Evolutionary conservation across 2,888 invertebrate genomes (phyloP).

Genomic region (Drosophila atroscutellata): DNA sequence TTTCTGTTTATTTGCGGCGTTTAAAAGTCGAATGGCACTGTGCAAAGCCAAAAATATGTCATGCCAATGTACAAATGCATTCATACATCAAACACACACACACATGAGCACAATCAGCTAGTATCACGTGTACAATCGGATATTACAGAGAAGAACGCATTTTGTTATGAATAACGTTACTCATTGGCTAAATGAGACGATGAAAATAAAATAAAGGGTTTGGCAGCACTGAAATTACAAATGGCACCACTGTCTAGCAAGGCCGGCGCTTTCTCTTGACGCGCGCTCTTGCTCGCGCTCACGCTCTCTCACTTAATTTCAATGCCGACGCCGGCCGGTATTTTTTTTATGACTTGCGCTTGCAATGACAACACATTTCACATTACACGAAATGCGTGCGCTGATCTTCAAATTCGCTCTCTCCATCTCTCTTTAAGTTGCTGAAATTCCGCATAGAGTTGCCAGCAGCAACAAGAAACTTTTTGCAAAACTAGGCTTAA

Average conservation of each 20-base stretch:
- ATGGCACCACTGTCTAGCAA: constrained; percentile 42
- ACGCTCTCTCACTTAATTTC: constrained; percentile 24
- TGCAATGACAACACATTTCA: constrained; percentile 37
- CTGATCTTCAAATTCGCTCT: constrained; percentile 38
- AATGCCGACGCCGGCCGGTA: constrained; percentile 66
- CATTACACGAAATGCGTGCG: constrained; percentile 21
- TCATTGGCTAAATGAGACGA: constrained; percentile 15
- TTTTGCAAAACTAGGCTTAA: constrained; percentile 55
- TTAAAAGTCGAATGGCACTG: constrained; percentile 37
- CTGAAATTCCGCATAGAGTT: constrained; percentile 12
- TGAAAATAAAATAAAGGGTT: constrained; percentile 3
- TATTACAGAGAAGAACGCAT: constrained; percentile 27
- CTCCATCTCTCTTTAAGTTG: not conserved
- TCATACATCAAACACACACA: constrained; percentile 9
- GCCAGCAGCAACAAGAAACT: constrained; percentile 20
- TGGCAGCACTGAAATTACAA: constrained; percentile 45
- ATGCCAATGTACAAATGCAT: constrained; percentile 44
- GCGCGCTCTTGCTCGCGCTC: constrained; percentile 10
- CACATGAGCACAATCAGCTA: constrained; percentile 1
- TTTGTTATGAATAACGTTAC: constrained; percentile 38
- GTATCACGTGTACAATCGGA: constrained; percentile 49
- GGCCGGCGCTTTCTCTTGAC: constrained; percentile 48
- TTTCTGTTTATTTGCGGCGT: constrained; percentile 52
- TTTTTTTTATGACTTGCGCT: constrained; percentile 48
- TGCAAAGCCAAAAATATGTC: constrained; percentile 64